Evolutionary conservation across 2,888 invertebrate species (phyloP), one percentile per base, ranked within the genome.

Genomic region (Calliphora vomitoria): DNA sequence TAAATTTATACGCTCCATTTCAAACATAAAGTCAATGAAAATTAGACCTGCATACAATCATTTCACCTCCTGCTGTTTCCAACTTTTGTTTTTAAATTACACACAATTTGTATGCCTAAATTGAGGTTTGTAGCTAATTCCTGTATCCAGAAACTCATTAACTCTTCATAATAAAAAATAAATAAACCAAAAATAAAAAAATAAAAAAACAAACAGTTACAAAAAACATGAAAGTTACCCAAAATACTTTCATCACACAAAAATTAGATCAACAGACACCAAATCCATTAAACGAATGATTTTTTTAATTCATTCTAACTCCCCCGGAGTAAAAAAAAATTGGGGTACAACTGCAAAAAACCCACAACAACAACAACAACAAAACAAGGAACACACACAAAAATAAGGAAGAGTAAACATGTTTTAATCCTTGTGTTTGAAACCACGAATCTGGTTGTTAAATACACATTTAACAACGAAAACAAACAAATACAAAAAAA

Each of bases 391-490:
- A 62, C 35, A 74, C 13, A 60, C 38, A 20, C 58, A 82, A 25
- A 69, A 31, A 47, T 50, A 25, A 18, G 25, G 15, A 69, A 62
- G 20, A 53, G 15, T 44, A 11, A 38, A 69, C 18, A 69, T 44
- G 25, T 47, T 82, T 55, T 74, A 82, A 74, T 82, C 44, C 44
- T 53, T 82, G 38, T 82, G 6, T 64, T 68, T 35, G 15, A 84
- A 85, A 82, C 87, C 87, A 82, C 87, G 68, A 87, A 69, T 84
- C 84, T 87, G 87, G 75, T 78, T 84, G 81, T 78, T 66, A 74
- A 78, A 68, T 68, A 72, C 50, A 72, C n/a, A 50, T 58, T 50
- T 55, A 78, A 64, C 76, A 66, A 76, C 1, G 10, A 60, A 18
- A 72, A 38, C 5, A 41, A 50, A 74, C 44, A 25, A 60, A 53